Base-by-base conservation (phyloP, 2,888 invertebrate genomes). In the Drosophila greeni region DNA sequence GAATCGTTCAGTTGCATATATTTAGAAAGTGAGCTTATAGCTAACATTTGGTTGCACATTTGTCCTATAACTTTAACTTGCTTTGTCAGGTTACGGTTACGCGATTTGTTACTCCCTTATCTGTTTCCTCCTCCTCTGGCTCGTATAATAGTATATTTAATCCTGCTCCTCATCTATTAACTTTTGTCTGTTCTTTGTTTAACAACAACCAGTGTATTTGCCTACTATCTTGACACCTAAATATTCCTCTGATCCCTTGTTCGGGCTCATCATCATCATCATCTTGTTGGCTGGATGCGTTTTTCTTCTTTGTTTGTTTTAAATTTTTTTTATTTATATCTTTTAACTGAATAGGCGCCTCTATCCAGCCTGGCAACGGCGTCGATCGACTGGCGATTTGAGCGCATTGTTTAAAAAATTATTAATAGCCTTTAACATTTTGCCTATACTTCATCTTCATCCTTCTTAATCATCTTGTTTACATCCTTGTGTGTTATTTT, bases 61-160 rank as follows among this genome's bases (percentile, higher is more conserved):
- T 53, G 29, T 65, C 42, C 52, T 58, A 55, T 58, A 66, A 60
- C 29, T 40, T 66, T 55, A 37, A 37, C 18, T 47, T 20, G 29
- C 76, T 43, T 67, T 34, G n/a, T 80, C 78, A 78, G 80, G 80
- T 77, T 80, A 72, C 74, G 45, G 66, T 65, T 77, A 71, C 74
- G 73, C 70, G 61, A 73, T 75, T 74, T 72, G 39, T 59, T 67
- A n/a, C 34, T 34, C 51, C 61, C 54, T 60, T 53, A 18, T 39
- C 42, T 42, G 62, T 59, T 51, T 29, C 45, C 18, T 56, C 37
- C 49, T 37, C 26, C 26, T n/a, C 37, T 26, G 26, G 43, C 45
- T 29, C 45, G 18, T 18, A 2, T 42, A 26, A 29, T 18, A 45
- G 18, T 29, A 45, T 45, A 45, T 16, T 45, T 29, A 45, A 45